These are phyloP conservation scores for Micromesistius poutassou DNA, from an alignment of 2,797 vertebrate species.

Conservation along the genomic window DNA sequence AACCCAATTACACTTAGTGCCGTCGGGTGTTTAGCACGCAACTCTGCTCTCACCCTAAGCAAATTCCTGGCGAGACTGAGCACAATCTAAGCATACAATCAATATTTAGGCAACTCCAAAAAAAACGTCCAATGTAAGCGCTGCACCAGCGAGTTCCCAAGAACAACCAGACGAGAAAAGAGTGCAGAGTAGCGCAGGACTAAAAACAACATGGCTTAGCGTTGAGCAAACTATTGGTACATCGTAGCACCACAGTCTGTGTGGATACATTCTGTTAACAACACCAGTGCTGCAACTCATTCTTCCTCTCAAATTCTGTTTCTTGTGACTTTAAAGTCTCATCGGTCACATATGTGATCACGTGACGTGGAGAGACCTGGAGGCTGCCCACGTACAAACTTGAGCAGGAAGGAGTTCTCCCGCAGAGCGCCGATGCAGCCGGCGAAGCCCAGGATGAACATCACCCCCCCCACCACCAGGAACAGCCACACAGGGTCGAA, in stretches of 20 bases:
- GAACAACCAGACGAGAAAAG: background rate
- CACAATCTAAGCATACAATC: background rate
- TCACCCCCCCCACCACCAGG: conserved; percentile 94
- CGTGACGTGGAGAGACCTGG: background rate
- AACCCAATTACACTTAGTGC: conserved; percentile 18
- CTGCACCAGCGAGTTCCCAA: background rate
- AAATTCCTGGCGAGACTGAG: background rate
- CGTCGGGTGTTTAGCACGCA: background rate
- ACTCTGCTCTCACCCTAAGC: background rate
- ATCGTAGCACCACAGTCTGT: background rate
- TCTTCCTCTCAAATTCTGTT: background rate
- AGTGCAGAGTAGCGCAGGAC: background rate
- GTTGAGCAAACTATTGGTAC: background rate
- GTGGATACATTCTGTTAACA: background rate
- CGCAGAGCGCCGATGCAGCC: conserved; percentile 95
- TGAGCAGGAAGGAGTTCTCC: conserved; percentile 96
- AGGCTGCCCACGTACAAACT: conserved; percentile 82
- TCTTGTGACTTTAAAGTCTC: background rate
- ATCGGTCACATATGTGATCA: background rate
- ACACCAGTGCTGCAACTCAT: background rate
- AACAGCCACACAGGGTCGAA: conserved; percentile 99
- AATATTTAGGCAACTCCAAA: background rate
- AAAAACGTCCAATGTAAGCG: background rate
- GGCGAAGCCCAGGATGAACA: conserved; percentile 98
- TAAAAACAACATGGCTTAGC: background rate